Evolutionary conservation across 2,797 vertebrate genomes (phyloP), one percentile per base, ranked within the genome.

Genomic region (Melanotaenia parkinsoni): DNA sequence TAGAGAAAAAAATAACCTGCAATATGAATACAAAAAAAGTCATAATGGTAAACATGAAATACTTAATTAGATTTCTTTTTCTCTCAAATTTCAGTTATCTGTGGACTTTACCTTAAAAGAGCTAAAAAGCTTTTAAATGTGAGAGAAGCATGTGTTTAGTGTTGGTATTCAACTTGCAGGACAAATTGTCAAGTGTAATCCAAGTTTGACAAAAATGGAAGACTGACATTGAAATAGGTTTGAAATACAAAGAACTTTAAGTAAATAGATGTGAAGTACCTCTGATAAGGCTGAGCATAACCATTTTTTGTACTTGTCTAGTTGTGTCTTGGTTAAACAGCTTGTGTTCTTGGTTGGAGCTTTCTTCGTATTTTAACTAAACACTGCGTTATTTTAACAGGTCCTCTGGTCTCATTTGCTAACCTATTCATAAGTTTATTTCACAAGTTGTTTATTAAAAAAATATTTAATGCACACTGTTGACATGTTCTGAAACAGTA

Each of bases 311-410:
- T 57, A 45, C 37, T 16, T 58, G 51, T 57, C 35, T 20, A 40
- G 20, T 32, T 67, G 26, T 30, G n/a, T 56, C 40, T n/a, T 30
- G 12, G 18, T 45, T 10, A 45, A 58, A 28, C 38, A 47, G 54
- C 28, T n/a, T 45, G 11, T 30, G 50, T 40, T 22, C 14, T 37
- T 14, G 30, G 53, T 64, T 30, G 14, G 33, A 50, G 40, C 59
- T n/a, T 33, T 22, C 37, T 75, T 33, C 7, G 9, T 70, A 14
- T 57, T 73, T 5, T 47, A 8, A 20, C 38, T 68, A n/a, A 38
- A 38, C 12, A 38, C 11, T 3, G 14, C 28, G 13, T 54, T 45
- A 45, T 5, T 45, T 18, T 45, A 20, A 45, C 5, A 20, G 47
- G 47, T 10, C 2, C 22, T 22, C 47, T 50, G 24, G 12, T 54